Evolutionary conservation across 2,888 invertebrate genomes (phyloP), one percentile per base, ranked within the genome.

Genomic region (Phyllotreta cruciferae): DNA sequence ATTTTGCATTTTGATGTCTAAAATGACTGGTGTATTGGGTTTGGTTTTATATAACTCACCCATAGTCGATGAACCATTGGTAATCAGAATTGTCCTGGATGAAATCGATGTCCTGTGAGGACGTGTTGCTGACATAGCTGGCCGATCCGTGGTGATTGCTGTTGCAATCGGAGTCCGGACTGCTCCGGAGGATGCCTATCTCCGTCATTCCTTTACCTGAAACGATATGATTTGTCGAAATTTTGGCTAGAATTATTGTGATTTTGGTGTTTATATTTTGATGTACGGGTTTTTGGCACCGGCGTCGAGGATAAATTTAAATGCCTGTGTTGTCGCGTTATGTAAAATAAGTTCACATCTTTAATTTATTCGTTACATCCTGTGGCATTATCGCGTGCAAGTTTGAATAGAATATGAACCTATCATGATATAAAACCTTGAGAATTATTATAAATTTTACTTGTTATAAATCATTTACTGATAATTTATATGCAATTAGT

Each of bases 11-110:
- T n/a, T n/a, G n/a, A n/a, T n/a, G n/a, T n/a, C n/a, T n/a, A n/a
- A n/a, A n/a, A n/a, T n/a, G n/a, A n/a, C n/a, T n/a, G n/a, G n/a
- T n/a, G n/a, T n/a, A n/a, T n/a, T n/a, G n/a, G n/a, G n/a, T n/a
- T n/a, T n/a, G n/a, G n/a, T n/a, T n/a, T n/a, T n/a, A n/a, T n/a
- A n/a, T n/a, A n/a, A n/a, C 24, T 24, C 75, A 91, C 90, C 92
- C 92, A 78, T 93, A 93, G 82, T 93, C 93, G 75, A 92, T 87
- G 82, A 93, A 93, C 94, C 94, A 94, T 82, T 94, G 92, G 81
- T 94, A 94, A 76, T 94, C 94, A 75, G 92, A 92, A 85, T 93
- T 93, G 83, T 94, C 94, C 82, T 90, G 90, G 73, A 90, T 86
- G 80, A 90, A 90, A 79, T 90, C 90, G 50, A 83, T 81, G 75